A percentile compares a stretch with the other conserved stretches of the same genome.
Conservation (phyloP, 2,888 invertebrate species). For the Opisthograptis luteolata region DNA sequence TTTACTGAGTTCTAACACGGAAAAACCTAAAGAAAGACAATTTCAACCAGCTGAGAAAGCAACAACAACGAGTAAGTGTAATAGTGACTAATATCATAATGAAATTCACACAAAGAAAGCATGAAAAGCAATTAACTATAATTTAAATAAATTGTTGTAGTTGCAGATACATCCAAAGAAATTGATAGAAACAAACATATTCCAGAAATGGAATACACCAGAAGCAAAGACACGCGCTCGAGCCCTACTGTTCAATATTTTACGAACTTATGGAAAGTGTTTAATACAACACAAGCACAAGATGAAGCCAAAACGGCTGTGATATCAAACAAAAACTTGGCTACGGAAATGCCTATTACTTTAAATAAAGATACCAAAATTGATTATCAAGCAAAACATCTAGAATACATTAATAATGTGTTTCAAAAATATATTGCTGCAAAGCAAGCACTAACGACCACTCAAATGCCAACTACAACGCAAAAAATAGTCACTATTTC, state of each 20-base stretch:
- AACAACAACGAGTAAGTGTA: conserved; percentile 5
- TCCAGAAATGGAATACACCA: neutral
- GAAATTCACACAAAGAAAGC: too few relatives aligned
- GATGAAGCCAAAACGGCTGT: neutral
- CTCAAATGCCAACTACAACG: conserved; percentile 1
- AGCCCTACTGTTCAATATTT: neutral
- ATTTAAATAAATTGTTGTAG: neutral
- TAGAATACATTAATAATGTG: conserved; percentile 6
- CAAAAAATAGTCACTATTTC: neutral
- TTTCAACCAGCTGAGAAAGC: neutral
- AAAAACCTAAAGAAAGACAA: neutral
- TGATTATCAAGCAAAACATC: neutral
- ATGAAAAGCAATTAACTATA: too few relatives aligned
- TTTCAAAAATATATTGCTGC: conserved; percentile 1
- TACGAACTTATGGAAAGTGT: neutral
- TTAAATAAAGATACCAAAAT: neutral
- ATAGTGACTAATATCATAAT: neutral
- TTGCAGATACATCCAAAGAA: neutral
- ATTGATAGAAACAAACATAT: neutral
- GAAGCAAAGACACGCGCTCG: neutral
- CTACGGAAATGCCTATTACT: neutral
- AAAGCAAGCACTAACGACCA: neutral
- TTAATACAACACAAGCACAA: neutral
- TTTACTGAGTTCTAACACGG: neutral
- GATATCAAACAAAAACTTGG: neutral